These are phyloP conservation scores for Scolopax mira DNA, from an alignment of 2,113 vertebrate genomes.

Conservation along the genomic window DNA sequence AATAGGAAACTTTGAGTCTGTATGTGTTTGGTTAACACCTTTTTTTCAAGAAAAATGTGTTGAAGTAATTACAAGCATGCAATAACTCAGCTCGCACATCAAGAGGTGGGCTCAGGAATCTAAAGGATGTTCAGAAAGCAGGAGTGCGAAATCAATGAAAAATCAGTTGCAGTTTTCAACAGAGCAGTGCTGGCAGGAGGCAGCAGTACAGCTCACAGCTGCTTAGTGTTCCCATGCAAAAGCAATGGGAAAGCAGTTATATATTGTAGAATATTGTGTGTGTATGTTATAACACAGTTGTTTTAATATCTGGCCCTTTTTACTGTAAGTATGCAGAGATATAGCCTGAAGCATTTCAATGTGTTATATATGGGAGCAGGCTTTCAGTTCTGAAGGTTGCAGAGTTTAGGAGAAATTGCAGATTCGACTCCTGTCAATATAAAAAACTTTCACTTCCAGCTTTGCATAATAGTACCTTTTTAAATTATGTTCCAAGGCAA, in stretches of 20 bases:
- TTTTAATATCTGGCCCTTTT: neutral
- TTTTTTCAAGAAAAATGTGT: neutral
- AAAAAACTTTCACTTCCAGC: neutral
- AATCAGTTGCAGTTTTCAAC: neutral
- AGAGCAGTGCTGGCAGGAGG: neutral
- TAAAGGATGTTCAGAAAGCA: neutral
- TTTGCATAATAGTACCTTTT: neutral
- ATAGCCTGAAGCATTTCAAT: neutral
- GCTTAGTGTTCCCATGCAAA: neutral
- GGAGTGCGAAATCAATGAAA: neutral
- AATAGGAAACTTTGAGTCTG: neutral
- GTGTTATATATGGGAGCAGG: neutral
- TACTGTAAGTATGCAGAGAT: neutral
- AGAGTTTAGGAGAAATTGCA: neutral
- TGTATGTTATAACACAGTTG: neutral
- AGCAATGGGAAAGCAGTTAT: rapidly evolving
- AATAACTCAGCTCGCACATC: neutral
- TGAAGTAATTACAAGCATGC: neutral
- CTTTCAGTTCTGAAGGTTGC: neutral
- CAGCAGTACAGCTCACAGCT: neutral
- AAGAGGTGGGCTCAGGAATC: neutral
- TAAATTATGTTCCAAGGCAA: neutral
- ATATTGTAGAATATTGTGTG: neutral
- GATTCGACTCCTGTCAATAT: neutral
- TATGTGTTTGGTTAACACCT: rapidly evolving